phyloP scores from a whole-genome alignment of 1,140 invertebrate genomes.

The Caerostris darwini region DNA sequence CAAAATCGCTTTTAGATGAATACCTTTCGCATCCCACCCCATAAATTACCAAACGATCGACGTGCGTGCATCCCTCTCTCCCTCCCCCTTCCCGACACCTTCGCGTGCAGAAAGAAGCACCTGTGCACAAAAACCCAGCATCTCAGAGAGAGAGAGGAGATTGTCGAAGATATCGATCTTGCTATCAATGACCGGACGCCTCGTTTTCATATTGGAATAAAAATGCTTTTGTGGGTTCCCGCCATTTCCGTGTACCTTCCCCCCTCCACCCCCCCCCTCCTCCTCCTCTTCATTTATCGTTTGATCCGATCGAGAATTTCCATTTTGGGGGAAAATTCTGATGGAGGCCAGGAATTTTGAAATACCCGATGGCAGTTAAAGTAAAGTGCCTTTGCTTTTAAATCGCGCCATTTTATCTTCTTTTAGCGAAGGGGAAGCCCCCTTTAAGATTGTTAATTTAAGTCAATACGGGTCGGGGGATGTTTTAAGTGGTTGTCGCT shows the following conservation, averaged over 20 bases:
- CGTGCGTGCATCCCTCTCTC: neutral
- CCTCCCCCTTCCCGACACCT: too few species aligned
- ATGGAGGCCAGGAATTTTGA: neutral
- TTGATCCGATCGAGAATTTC: neutral
- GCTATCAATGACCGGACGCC: neutral
- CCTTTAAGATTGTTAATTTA: too few species aligned
- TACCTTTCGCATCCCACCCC: neutral
- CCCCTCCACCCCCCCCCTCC: neutral
- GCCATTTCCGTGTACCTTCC: neutral
- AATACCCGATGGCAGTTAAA: neutral
- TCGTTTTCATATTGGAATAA: conserved; percentile 44
- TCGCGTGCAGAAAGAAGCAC: conserved; percentile 4
- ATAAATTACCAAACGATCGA: neutral
- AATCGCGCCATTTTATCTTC: too few species aligned
- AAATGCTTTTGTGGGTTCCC: neutral
- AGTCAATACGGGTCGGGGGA: too few species aligned
- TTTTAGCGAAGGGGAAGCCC: too few species aligned
- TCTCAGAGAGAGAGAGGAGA: neutral
- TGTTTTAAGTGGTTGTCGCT: too few species aligned
- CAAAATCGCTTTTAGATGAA: neutral
- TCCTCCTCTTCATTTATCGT: neutral
- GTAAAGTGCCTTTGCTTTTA: neutral
- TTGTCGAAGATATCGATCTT: conserved; percentile 38
- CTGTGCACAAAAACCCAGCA: conserved; percentile 56
- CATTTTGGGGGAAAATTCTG: neutral